Percentiles rank a stretch among this genome's conserved stretches.
phyloP scores from a whole-genome alignment of 2,113 vertebrate genomes.

The Crypturellus undulatus region DNA sequence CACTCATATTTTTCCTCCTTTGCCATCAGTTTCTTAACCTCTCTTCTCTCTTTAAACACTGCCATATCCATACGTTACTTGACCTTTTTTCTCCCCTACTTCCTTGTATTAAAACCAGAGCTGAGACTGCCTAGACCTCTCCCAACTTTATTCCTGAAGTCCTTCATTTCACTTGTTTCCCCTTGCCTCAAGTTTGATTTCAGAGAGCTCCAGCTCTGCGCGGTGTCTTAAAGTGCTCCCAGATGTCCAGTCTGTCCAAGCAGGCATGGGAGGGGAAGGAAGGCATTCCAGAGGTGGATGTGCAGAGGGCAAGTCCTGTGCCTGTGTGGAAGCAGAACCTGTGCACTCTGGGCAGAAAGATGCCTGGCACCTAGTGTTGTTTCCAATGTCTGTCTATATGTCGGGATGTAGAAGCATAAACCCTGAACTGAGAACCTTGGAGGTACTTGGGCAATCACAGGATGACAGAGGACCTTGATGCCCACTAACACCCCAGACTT shows the following conservation, averaged over 20 bases:
- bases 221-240: too few species aligned
- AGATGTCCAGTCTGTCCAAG: background rate
- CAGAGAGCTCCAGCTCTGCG: background rate
- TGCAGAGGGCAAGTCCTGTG: rapidly evolving
- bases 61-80: rapidly evolving
- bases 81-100: rapidly evolving
- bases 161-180: background rate
- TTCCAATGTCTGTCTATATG: rapidly evolving
- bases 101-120: rapidly evolving
- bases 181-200: background rate
- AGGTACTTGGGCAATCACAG: rapidly evolving
- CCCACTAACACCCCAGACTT: background rate
- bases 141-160: background rate
- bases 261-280: too few species aligned
- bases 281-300: background rate
- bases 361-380: rapidly evolving
- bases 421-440: rapidly evolving
- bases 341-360: rapidly evolving
- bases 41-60: background rate
- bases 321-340: rapidly evolving
- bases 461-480: too few species aligned
- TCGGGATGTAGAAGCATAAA: rapidly evolving
- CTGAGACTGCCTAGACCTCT: too few species aligned
- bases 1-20: background rate
- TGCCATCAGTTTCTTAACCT: background rate